Base-by-base conservation (phyloP, 2,113 vertebrate species). In the Cygnus buccinator region DNA sequence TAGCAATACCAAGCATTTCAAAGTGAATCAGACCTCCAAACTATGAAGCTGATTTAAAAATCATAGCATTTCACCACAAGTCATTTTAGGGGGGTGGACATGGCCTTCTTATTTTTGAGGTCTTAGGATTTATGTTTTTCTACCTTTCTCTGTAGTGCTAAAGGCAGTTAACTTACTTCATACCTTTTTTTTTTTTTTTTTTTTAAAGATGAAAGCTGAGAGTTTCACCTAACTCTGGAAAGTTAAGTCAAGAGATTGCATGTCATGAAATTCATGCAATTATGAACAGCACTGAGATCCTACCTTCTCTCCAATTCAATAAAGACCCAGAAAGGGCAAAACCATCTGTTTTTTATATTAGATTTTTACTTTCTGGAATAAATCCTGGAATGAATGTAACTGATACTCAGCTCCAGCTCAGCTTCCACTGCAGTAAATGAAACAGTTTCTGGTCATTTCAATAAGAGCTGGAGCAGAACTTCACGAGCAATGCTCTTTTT, bases 291-390 rank as follows among this genome's bases (percentile, higher is more conserved):
- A 35, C 39, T 48, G 46, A 22, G 25, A 74, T 84, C 20, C 65
- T 86, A n/a, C 73, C 48, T 78, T 94, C 29, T 46, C 50, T 73
- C 44, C 48, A 79, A 52, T 33, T 87, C 44, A 89, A 25, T 85
- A 82, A 91, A 85, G 35, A 82, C 58, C 23, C 63, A 79, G 54
- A 93, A 94, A 58, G 41, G 44, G 39, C 26, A 89, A 94, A 93
- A 31, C 0, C 43, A 54, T 73, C 50, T 93, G 84, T 0, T 79
- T 95, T 87, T 95, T 44, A 58, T 55, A 63, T 87, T 73, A 83
- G n/a, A 22, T 77, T 93, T 94, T 89, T 28, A 76, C 35, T 89
- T 91, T 82, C 66, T 96, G 71, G 74, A 87, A 91, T 89, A 92
- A 84, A 81, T 78, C 57, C 26, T 91, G 48, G 21, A 95, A 59